Evolutionary conservation across 2,113 vertebrate species (phyloP).

Genomic region (Channa maculata): DNA sequence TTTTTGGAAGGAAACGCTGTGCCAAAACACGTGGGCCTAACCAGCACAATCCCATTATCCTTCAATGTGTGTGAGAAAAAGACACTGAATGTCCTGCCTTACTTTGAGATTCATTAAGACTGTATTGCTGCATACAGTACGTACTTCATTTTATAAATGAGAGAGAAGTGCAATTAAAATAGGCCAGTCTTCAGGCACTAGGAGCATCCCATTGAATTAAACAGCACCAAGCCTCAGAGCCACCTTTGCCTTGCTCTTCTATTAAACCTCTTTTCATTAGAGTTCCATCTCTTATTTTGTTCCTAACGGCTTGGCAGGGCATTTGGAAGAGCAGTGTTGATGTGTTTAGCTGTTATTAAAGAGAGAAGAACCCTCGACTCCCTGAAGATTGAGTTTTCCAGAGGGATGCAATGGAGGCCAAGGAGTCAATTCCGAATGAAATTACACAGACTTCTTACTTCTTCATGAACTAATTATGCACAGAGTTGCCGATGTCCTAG

Average conservation of each 20-base stretch:
- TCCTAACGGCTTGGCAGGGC: constrained; percentile 61
- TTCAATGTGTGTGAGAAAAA: constrained; percentile 45
- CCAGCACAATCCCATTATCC: constrained; percentile 62
- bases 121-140: constrained; percentile 44
- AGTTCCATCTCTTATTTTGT: constrained; percentile 74
- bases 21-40: constrained; percentile 40
- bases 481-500: constrained; percentile 38
- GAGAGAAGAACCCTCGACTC: constrained; percentile 63
- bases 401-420: constrained; percentile 64
- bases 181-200: constrained; percentile 66
- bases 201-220: constrained; percentile 76
- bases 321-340: constrained; percentile 65
- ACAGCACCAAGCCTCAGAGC: constrained; percentile 70
- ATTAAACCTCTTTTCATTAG: constrained; percentile 81
- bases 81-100: constrained; percentile 58
- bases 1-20: constrained; percentile 11
- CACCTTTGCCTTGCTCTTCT: constrained; percentile 73
- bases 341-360: constrained; percentile 79
- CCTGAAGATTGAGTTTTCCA: constrained; percentile 70
- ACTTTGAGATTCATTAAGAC: constrained; percentile 66
- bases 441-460: constrained; percentile 69
- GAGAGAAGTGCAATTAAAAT: constrained; percentile 75
- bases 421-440: constrained; percentile 73
- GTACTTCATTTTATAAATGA: constrained; percentile 64
- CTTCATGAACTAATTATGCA: constrained; percentile 73